Conservation (phyloP, 2,888 invertebrate species). For the Hemistola chrysoprasaria region DNA sequence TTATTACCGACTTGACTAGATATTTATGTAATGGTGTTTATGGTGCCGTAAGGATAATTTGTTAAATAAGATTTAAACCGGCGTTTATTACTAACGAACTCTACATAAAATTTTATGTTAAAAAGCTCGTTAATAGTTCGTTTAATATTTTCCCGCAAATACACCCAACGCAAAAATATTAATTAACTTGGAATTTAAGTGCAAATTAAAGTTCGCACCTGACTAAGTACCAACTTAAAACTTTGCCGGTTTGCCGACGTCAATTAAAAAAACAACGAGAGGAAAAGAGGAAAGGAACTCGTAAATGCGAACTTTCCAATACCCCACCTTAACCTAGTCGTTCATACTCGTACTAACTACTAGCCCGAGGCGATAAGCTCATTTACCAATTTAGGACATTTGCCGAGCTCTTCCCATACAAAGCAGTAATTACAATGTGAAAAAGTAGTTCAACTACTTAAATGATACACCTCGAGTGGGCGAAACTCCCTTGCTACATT, state of each 20-base stretch:
- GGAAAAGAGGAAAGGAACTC: slow-evolving; percentile 12
- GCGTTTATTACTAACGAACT: too few relatives aligned
- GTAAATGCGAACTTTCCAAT: slow-evolving; percentile 24
- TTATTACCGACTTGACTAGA: too few relatives aligned
- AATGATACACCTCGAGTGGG: slow-evolving; percentile 8
- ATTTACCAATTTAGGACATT: slow-evolving; percentile 22
- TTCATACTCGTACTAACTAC: too few relatives aligned
- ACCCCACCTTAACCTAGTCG: slow-evolving; percentile 26
- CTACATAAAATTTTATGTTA: too few relatives aligned
- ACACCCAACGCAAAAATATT: not conserved
- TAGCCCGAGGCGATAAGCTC: slow-evolving; percentile 9
- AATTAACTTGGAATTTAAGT: slow-evolving; percentile 3
- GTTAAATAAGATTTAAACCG: too few relatives aligned
- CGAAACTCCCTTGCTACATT: slow-evolving; percentile 22
- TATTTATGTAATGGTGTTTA: too few relatives aligned
- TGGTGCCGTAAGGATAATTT: too few relatives aligned
- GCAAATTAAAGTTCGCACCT: slow-evolving; percentile 7
- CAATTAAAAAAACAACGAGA: slow-evolving; percentile 16
- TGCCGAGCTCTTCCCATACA: slow-evolving; percentile 12
- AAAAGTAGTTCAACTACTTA: slow-evolving; percentile 14
- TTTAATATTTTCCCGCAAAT: too few relatives aligned
- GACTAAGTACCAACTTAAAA: slow-evolving; percentile 5
- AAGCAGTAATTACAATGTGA: slow-evolving; percentile 14
- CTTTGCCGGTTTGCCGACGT: slow-evolving; percentile 11
- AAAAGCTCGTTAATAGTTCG: too few relatives aligned